Base-by-base conservation (phyloP, 2,797 vertebrate genomes). In the Phoxinus dragarum region DNA sequence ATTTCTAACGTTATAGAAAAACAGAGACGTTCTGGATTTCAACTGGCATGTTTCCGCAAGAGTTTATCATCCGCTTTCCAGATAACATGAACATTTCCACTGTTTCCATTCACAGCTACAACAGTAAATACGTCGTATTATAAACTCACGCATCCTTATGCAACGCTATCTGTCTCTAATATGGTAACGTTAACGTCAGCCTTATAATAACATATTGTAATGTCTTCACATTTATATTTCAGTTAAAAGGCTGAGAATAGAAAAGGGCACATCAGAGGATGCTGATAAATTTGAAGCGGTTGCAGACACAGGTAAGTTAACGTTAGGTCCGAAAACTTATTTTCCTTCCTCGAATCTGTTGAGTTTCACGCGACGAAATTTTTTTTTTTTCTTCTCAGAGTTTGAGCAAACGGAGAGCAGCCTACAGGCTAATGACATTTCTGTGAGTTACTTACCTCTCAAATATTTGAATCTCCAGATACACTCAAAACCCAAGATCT, bases 11-110 rank as follows among this genome's bases (percentile, higher is more conserved):
- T 27, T 27, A 6, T 85, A 99, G 98, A 89, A 95, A 94, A 89
- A 91, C 93, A 0, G 93, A 96, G 86, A 98, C 97, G 0, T 99
- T 99, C 89, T 99, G 98, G 98, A 95, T 96, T 11, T 97, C 98
- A 23, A 99, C 98, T 1, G 98, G 98, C 59, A 97, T 98, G 97
- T 99, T 98, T 93, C 98, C 98, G 0, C 98, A 99, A 86, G 98
- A 98, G 90, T 92, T 99, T 88, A 95, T 98, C 88, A 91, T 99
- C 86, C 94, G 93, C 76, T 97, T 99, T 89, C 92, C 95, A 84
- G 93, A 95, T 80, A 86, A 94, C 7, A 93, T 96, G 9, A 95
- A 89, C 68, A 90, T 99, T 75, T 94, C 92, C 78, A 93, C 92
- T 1, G 92, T 99, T 59, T 89, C 93, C 47, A 89, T 99, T 85